Conservation (phyloP, 2,888 invertebrate genomes). For the Lacanobia wlatinum region DNA sequence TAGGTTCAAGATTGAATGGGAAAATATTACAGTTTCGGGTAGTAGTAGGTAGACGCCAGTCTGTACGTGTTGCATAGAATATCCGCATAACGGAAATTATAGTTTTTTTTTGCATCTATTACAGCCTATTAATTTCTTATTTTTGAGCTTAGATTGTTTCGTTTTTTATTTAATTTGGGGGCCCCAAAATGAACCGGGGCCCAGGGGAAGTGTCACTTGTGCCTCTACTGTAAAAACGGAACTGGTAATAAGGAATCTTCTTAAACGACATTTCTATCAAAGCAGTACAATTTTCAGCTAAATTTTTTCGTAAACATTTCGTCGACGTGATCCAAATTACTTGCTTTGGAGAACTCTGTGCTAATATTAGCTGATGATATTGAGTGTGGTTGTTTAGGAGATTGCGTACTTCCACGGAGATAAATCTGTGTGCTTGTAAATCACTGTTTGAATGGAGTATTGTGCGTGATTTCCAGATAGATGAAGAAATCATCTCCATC, state of each 20-base stretch:
- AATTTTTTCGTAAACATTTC: constrained; percentile 25
- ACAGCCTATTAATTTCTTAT: too few species aligned
- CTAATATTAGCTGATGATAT: constrained; percentile 53
- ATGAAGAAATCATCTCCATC: neutral
- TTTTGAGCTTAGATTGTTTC: too few species aligned
- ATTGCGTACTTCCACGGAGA: constrained; percentile 27
- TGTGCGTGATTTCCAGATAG: neutral
- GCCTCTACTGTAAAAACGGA: too few species aligned
- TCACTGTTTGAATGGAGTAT: neutral
- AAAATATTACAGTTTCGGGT: too few species aligned
- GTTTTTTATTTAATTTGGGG: too few species aligned
- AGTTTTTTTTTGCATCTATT: too few species aligned
- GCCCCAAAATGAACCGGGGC: too few species aligned
- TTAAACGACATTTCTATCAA: neutral
- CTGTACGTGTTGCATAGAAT: too few species aligned
- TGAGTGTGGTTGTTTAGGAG: constrained; percentile 36
- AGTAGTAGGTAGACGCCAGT: too few species aligned
- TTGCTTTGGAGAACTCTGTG: constrained; percentile 45
- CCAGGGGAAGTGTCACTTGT: too few species aligned
- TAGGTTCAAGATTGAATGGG: too few species aligned
- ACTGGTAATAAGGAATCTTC: neutral
- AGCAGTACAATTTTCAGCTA: neutral
- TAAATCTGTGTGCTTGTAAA: constrained; percentile 2
- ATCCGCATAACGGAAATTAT: too few species aligned
- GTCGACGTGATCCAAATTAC: constrained; percentile 33